Percentiles rank a stretch among this genome's conserved stretches.
Evolutionary conservation across 2,888 invertebrate genomes (phyloP).

Genomic region (Mesodorylaimus sp.): DNA sequence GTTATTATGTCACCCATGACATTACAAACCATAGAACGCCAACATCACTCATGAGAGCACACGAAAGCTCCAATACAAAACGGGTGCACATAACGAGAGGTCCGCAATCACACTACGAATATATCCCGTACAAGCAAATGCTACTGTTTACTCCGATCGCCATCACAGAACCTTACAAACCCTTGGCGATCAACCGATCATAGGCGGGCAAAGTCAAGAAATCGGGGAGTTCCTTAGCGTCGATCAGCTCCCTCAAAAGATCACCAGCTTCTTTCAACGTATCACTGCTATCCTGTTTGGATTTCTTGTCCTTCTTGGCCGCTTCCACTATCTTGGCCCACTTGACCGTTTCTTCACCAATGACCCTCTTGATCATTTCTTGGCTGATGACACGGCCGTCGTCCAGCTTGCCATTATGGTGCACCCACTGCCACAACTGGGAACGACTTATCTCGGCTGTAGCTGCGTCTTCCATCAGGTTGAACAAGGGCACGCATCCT

Average conservation of each 20-base stretch:
- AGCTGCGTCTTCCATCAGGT: constrained; percentile 51
- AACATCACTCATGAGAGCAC: too few species aligned
- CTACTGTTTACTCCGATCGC: too few species aligned
- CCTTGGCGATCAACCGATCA: constrained; percentile 27
- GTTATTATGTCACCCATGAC: too few species aligned
- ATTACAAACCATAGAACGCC: too few species aligned
- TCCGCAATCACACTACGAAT: too few species aligned
- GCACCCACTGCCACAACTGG: constrained; percentile 56
- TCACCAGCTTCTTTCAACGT: constrained; percentile 31
- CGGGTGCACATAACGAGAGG: too few species aligned
- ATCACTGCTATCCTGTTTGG: too few species aligned
- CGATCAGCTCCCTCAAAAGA: constrained; percentile 45
- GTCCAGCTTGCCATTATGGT: constrained; percentile 42
- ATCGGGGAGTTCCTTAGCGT: constrained; percentile 43
- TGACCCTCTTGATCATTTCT: constrained; percentile 29
- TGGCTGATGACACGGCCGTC: constrained; percentile 23
- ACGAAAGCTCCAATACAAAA: too few species aligned
- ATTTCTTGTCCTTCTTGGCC: too few species aligned
- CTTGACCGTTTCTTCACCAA: constrained; percentile 25
- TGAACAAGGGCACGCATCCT: constrained; percentile 48
- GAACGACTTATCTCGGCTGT: constrained; percentile 54
- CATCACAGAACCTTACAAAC: too few species aligned
- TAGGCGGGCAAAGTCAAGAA: constrained; percentile 41
- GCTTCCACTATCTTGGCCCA: constrained; percentile 14
- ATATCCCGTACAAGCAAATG: too few species aligned